Percentiles rank a stretch among this genome's conserved stretches.
phyloP scores from a whole-genome alignment of 2,797 vertebrate genomes.

The Sebastes trivittatus region DNA sequence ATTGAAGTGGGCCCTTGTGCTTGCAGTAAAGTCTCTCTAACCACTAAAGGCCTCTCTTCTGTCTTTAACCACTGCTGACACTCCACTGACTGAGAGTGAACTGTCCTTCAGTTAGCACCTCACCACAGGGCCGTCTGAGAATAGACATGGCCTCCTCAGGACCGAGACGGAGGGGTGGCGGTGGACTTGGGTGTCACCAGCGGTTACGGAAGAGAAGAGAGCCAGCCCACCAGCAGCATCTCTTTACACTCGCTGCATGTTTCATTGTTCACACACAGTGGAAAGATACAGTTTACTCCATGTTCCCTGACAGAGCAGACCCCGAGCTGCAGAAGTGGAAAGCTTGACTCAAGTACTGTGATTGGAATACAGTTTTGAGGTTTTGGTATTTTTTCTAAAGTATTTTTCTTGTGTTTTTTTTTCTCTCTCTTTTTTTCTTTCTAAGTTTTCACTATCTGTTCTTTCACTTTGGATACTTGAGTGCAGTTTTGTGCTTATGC shows the following conservation, averaged over 20 bases:
- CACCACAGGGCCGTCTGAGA: constrained; percentile 22
- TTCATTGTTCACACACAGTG: neutral
- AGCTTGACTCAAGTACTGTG: neutral
- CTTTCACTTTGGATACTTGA: neutral
- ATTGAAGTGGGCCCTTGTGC: neutral
- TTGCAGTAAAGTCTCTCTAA: neutral
- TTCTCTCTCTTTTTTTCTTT: neutral
- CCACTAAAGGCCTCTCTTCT: neutral
- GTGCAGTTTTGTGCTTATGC: neutral
- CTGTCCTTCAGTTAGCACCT: constrained; percentile 17
- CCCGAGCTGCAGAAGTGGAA: neutral
- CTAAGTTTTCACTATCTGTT: neutral
- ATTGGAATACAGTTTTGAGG: neutral
- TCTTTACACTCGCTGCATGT: neutral
- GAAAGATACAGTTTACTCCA: neutral
- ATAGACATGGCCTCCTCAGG: constrained; percentile 3
- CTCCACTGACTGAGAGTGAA: neutral
- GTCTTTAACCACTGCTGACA: neutral
- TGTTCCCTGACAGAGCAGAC: neutral
- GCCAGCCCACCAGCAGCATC: neutral
- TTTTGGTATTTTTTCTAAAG: neutral
- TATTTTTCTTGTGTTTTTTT: neutral
- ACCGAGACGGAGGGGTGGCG: neutral
- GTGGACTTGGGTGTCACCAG: constrained; percentile 11
- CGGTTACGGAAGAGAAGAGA: neutral